Base-by-base conservation (phyloP, 2,888 invertebrate species). In the Heteropelma amictum region DNA sequence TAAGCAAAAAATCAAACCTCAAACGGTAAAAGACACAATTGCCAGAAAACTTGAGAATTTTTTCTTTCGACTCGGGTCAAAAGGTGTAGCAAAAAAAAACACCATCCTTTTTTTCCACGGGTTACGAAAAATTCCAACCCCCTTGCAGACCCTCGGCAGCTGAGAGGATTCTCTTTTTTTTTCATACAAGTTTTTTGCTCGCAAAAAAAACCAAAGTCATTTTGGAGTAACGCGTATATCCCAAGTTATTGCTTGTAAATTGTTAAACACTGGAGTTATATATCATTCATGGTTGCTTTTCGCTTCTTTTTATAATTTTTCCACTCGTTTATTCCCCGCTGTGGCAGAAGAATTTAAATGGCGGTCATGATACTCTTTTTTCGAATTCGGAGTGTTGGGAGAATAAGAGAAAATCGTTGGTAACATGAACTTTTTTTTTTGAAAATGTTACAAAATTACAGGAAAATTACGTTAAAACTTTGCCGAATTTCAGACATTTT, bases 1-100 rank as follows among this genome's bases (percentile, higher is more conserved):
- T 76, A 65, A 58, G 72, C 76, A 68, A 82, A 80, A 83, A 81
- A 78, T 81, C 77, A 78, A 82, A 79, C 82, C 81, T 82, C 79
- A 81, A 75, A 80, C 72, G 64, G 65, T 64, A 64, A 72, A 79
- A 79, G 72, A 74, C 40, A 61, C 70, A 58, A 71, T 56, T 64
- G 61, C 38, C 30, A 26, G 21, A 38, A 56, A 65, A 49, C 33
- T 42, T 26, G 33, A 30, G 28, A 54, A 28, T 71, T 71, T 49
- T 40, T 74, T 42, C 17, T 49, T 14, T 23, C 60, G 26, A 54
- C 28, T 51, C 19, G 53, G 61, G 70, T 71, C 72, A 77, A 76
- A 79, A 53, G 54, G 60, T 21, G 38, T 10, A n/a, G 30, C 45
- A 72, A 45, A 42, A 61, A 69, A 35, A 54, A 61, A 33, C 54